Percentiles rank a stretch among this genome's conserved stretches.
These are phyloP conservation scores for Tethea ocularis DNA, from an alignment of 2,888 invertebrate species.

Conservation along the genomic window DNA sequence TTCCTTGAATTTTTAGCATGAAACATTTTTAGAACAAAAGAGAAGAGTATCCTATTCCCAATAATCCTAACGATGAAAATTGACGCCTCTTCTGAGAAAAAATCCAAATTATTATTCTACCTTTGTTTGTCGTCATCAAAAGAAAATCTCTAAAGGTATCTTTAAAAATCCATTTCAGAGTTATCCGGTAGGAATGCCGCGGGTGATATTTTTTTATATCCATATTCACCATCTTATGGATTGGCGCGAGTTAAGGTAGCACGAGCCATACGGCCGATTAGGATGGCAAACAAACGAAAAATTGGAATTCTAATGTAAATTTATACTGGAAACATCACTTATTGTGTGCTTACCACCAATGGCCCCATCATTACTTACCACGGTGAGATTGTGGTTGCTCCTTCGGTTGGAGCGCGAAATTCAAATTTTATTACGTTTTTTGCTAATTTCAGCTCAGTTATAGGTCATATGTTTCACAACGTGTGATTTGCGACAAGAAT, in stretches of 20 bases:
- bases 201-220: conserved; percentile 45
- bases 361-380: too few species aligned
- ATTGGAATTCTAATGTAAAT: conserved; percentile 20
- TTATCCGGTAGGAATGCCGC: conserved; percentile 39
- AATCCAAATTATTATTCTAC: conserved; percentile 56
- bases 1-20: not conserved
- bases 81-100: conserved; percentile 40
- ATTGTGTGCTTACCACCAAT: too few species aligned
- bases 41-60: conserved; percentile 48
- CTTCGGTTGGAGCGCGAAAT: too few species aligned
- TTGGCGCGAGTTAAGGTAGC: conserved; percentile 23
- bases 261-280: conserved; percentile 26
- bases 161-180: conserved; percentile 53
- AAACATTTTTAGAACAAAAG: conserved; percentile 23
- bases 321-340: too few species aligned
- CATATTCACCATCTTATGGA: conserved; percentile 41
- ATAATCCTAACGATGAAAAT: conserved; percentile 51
- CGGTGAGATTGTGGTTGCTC: too few species aligned
- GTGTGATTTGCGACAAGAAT: too few species aligned
- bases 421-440: too few species aligned
- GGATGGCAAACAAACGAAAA: conserved; percentile 12
- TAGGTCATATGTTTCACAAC: too few species aligned
- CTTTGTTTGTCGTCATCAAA: conserved; percentile 63
- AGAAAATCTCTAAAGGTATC: conserved; percentile 41
- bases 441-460: too few species aligned